Percentiles rank a stretch among this genome's conserved stretches.
These are phyloP conservation scores for Bradypodion ventrale DNA, from an alignment of 2,797 vertebrate species.

Conservation along the genomic window DNA sequence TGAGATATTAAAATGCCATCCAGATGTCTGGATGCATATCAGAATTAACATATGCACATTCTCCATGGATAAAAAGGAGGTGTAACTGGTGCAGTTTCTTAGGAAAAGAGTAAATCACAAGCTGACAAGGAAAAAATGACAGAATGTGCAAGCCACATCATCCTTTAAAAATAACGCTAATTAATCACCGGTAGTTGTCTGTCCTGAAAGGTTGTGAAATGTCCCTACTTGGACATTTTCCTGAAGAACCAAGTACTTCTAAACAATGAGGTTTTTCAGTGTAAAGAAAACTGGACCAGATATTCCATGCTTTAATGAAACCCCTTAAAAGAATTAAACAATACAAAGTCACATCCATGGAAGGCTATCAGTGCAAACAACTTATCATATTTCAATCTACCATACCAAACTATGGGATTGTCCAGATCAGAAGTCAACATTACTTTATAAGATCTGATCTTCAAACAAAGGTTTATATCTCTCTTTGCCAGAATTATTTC, in stretches of 20 bases:
- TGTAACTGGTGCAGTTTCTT: constrained; percentile 44
- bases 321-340: not conserved
- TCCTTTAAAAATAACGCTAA: not conserved
- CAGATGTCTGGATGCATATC: constrained; percentile 79
- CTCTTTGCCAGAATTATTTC: not conserved
- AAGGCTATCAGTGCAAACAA: not conserved
- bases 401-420: not conserved
- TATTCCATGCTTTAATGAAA: not conserved
- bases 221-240: not conserved
- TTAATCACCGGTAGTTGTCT: constrained; percentile 48
- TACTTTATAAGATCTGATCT: not conserved
- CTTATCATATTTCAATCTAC: not conserved
- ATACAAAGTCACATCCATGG: not conserved
- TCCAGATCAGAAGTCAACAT: not conserved
- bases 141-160: constrained; percentile 36
- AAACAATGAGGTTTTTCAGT: not conserved
- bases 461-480: not conserved
- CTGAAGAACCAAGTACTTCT: not conserved
- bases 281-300: not conserved
- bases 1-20: constrained; percentile 83
- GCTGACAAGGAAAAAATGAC: constrained; percentile 53
- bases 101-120: constrained; percentile 66
- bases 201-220: constrained; percentile 11
- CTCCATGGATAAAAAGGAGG: constrained; percentile 44
- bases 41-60: constrained; percentile 79